phyloP scores from a whole-genome alignment of 2,797 vertebrate genomes.

The Sphaeramia orbicularis region DNA sequence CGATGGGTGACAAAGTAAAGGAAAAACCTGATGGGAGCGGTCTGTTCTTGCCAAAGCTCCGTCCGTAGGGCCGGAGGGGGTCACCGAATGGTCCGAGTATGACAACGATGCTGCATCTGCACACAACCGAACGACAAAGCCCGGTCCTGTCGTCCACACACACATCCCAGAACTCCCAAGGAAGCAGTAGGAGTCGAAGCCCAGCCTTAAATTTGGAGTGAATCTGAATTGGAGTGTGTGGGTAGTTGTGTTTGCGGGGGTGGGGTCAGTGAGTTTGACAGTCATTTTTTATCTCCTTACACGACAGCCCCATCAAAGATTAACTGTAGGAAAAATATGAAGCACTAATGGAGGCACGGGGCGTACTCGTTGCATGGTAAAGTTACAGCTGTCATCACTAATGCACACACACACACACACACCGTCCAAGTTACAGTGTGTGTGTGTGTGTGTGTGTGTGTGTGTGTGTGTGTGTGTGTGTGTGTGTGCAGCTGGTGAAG shows the following conservation, averaged over 20 bases:
- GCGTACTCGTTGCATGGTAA: constrained; percentile 22
- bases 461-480: too few relatives aligned
- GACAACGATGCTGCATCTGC: too few relatives aligned
- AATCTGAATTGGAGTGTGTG: constrained; percentile 9
- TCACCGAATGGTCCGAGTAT: too few relatives aligned
- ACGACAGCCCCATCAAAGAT: constrained; percentile 63
- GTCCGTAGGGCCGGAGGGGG: too few relatives aligned
- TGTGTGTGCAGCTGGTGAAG: constrained; percentile 12
- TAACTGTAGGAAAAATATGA: constrained; percentile 48
- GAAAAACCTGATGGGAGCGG: too few relatives aligned
- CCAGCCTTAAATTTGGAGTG: constrained; percentile 12
- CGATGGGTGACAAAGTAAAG: too few relatives aligned
- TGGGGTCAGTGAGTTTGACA: constrained; percentile 36
- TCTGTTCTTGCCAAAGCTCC: too few relatives aligned
- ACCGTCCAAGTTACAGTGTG: too few relatives aligned
- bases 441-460: too few relatives aligned
- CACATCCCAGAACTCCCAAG: neutral
- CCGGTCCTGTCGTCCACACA: constrained; percentile 8
- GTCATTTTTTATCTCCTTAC: constrained; percentile 43
- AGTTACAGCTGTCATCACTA: constrained; percentile 49
- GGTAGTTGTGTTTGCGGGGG: constrained; percentile 7
- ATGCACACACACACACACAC: constrained; percentile 29
- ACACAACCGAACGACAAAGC: neutral
- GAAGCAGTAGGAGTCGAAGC: constrained; percentile 2
- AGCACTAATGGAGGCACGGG: constrained; percentile 54